Evolutionary conservation across 30 jellyfish, hydroid and myxozoan genomes (phyloP), one percentile per base, ranked within the genome.

Genomic region (Hydractinia symbiolongicarpus): DNA sequence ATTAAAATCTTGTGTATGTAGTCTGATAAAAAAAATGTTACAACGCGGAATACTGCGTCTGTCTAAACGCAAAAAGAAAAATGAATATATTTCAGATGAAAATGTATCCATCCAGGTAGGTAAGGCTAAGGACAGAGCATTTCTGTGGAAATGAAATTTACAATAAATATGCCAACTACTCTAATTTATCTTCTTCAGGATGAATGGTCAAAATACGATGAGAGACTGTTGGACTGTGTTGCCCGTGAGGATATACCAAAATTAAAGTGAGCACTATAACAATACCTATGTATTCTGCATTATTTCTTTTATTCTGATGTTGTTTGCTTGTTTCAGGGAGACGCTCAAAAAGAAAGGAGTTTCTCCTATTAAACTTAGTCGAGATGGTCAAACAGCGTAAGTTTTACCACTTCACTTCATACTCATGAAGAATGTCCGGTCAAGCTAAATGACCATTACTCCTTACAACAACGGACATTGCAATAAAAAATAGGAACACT

Each of bases 301-400:
- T 30, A 30, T 30, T 30, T 30, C 44, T 2, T 30, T 30, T 30
- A 0, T 30, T 30, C 44, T 30, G 2, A 30, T 30, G 44, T 2
- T 30, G 44, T 30, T 30, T 30, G 44, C 3, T 67, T 71, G 40
- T 71, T 71, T 9, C n/a, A 71, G 80, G 4, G 80, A 71, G 50
- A 71, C 80, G 9, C n/a, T 71, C 15, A 30, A 50, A 53, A 71
- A 71, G 61, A 71, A 71, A 4, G 80, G 80, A 5, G 80, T 58
- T 19, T 71, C 80, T 30, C 80, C 80, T 19, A 58, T 71, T 11
- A 71, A 71, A 53, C 17, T 71, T 14, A 71, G 80, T 71, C 80
- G 80, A 6, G 80, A 5, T 71, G 80, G 80, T 1, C 80, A 71
- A 71, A 71, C 80, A 71, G 80, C 80, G 80, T 71, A 71, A 71